Evolutionary conservation across 2,113 vertebrate species (phyloP).

Genomic region (Baryphthengus martii): DNA sequence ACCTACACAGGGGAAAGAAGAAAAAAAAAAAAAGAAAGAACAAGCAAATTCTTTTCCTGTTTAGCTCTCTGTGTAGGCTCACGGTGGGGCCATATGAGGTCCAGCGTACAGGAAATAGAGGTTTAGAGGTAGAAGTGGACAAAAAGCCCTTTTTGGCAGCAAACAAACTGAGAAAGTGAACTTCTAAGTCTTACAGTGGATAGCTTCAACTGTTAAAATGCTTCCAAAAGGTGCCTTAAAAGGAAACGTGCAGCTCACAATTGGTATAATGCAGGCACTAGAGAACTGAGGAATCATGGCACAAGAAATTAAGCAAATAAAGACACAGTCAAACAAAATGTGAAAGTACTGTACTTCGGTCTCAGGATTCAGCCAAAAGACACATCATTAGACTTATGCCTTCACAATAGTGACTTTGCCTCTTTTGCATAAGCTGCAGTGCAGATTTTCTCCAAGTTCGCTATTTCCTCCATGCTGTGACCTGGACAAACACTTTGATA

Average conservation of each 20-base stretch:
- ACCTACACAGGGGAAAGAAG: not conserved
- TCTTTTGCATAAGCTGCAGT: not conserved
- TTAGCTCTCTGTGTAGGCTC: not conserved
- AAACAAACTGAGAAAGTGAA: not conserved
- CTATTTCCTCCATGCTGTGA: not conserved
- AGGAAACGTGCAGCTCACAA: not conserved
- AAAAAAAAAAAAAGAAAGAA: not conserved
- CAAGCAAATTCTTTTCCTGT: not conserved
- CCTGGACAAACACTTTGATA: not conserved
- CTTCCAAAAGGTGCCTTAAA: not conserved
- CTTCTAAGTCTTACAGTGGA: not conserved
- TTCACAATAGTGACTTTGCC: not conserved
- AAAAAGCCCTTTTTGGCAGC: not conserved
- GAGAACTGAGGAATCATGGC: not conserved
- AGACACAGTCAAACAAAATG: not conserved
- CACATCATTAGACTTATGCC: not conserved
- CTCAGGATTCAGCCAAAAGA: not conserved
- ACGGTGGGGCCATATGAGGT: not conserved
- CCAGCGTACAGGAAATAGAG: not conserved
- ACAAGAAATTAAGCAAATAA: not conserved
- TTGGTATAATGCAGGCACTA: not conserved
- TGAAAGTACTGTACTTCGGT: not conserved
- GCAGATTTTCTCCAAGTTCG: not conserved
- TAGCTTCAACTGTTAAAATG: not conserved
- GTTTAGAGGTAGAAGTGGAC: not conserved